These are phyloP conservation scores for Macaria notata DNA, from an alignment of 2,888 invertebrate species.

Conservation along the genomic window DNA sequence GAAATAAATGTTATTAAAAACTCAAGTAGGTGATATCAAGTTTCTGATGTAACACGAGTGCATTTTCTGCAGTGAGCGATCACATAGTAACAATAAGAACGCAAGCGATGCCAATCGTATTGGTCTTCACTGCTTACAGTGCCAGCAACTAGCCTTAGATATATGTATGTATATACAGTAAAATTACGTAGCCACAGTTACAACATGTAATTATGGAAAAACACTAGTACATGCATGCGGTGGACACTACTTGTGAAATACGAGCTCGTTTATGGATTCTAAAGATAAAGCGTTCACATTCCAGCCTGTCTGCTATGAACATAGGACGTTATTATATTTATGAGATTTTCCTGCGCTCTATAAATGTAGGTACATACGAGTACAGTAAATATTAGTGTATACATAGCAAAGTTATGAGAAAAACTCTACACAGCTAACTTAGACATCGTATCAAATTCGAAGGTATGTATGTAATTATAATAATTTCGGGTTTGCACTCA, in stretches of 20 bases:
- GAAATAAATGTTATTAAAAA: not conserved
- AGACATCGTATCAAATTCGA: too few relatives aligned
- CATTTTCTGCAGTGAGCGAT: not conserved
- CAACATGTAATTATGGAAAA: slow-evolving; percentile 39
- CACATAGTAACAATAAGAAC: slow-evolving; percentile 17
- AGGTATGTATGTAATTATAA: too few relatives aligned
- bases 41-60: slow-evolving; percentile 1
- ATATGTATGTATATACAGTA: slow-evolving; percentile 11
- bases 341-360: not conserved
- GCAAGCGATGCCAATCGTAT: slow-evolving; percentile 16
- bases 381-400: too few relatives aligned
- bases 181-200: slow-evolving; percentile 13
- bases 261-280: slow-evolving; percentile 17
- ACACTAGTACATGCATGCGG: slow-evolving; percentile 27
- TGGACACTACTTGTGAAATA: slow-evolving; percentile 26
- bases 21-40: slow-evolving; percentile 6
- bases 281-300: slow-evolving; percentile 11
- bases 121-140: slow-evolving; percentile 9
- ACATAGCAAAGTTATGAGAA: too few relatives aligned
- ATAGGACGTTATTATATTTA: slow-evolving; percentile 4
- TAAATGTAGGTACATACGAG: too few relatives aligned
- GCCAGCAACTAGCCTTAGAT: slow-evolving; percentile 2
- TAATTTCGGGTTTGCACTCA: too few relatives aligned
- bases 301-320: slow-evolving; percentile 2
- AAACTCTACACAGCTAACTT: too few relatives aligned